Evolutionary conservation across 37 sponge, comb jelly and placozoan species (phyloP).

Genomic region (Eunapius fragilis): DNA sequence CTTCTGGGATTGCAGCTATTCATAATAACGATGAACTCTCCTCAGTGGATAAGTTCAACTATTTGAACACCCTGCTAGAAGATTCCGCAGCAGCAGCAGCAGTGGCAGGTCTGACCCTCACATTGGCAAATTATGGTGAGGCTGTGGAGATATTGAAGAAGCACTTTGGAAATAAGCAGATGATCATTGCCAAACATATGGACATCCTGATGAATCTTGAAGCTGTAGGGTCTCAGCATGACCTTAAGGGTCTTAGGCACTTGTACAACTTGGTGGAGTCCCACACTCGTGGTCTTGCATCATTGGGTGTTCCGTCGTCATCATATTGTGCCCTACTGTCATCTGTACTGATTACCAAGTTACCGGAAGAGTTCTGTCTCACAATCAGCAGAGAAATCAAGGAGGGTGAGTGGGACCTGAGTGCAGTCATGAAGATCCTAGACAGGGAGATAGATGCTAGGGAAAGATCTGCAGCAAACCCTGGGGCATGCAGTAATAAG

Average conservation of each 20-base stretch:
- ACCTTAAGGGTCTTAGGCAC: slow-evolving; percentile 28
- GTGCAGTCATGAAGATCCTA: slow-evolving; percentile 17
- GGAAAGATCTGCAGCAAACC: slow-evolving; percentile 10
- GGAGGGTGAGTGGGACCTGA: slow-evolving; percentile 23
- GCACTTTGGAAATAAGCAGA: slow-evolving; percentile 30
- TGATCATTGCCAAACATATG: slow-evolving; percentile 30
- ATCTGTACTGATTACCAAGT: slow-evolving; percentile 16
- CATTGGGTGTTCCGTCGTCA: slow-evolving; percentile 21
- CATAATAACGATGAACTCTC: too few species aligned
- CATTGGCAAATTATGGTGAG: slow-evolving; percentile 23
- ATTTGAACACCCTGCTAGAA: too few species aligned
- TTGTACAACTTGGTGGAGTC: slow-evolving; percentile 26
- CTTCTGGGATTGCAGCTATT: too few species aligned
- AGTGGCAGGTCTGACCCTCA: background rate
- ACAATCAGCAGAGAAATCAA: slow-evolving; percentile 26
- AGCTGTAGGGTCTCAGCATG: slow-evolving; percentile 3
- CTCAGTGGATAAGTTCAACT: too few species aligned
- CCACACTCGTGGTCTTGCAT: slow-evolving; percentile 18
- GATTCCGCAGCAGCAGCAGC: too few species aligned
- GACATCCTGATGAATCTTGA: slow-evolving; percentile 18
- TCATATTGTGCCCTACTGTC: slow-evolving; percentile 39
- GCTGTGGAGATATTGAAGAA: slow-evolving; percentile 7
- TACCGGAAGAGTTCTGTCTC: slow-evolving; percentile 19
- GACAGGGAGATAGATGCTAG: slow-evolving; percentile 20
- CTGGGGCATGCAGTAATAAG: background rate